These are phyloP conservation scores for Drosophila formosana DNA, from an alignment of 2,888 invertebrate genomes.

Conservation along the genomic window DNA sequence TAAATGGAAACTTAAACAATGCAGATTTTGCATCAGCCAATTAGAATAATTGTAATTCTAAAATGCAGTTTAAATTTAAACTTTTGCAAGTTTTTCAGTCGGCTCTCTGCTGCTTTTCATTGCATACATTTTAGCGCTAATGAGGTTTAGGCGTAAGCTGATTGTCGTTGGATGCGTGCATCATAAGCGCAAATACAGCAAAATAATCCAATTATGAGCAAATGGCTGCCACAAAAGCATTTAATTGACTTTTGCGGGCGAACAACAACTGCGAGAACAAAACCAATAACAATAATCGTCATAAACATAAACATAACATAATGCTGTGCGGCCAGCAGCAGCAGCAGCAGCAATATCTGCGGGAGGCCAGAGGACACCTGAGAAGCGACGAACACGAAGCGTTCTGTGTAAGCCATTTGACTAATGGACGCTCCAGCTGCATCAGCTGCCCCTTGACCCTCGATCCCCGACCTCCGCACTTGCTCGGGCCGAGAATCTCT, in stretches of 20 bases:
- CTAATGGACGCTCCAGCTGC: conserved; percentile 65
- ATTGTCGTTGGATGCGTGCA: conserved; percentile 19
- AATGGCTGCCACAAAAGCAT: conserved; percentile 57
- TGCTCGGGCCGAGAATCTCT: conserved; percentile 35
- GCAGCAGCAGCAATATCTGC: background rate
- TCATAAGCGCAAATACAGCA: conserved; percentile 11
- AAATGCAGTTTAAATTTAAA: conserved; percentile 10
- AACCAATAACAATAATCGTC: conserved; percentile 73
- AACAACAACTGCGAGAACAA: conserved; percentile 43
- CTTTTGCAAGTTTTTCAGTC: background rate
- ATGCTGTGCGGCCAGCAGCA: conserved; percentile 19
- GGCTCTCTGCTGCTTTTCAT: conserved; percentile 5
- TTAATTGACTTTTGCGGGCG: conserved; percentile 73
- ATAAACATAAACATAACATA: conserved; percentile 64
- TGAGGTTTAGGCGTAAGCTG: conserved; percentile 18
- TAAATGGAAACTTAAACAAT: background rate
- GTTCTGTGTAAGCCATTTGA: conserved; percentile 70
- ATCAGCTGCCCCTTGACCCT: conserved; percentile 17
- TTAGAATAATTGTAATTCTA: background rate
- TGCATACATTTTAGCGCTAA: conserved; percentile 35
- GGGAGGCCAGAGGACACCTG: conserved; percentile 53
- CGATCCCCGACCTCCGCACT: background rate
- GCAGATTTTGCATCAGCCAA: background rate
- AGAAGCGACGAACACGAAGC: conserved; percentile 40
- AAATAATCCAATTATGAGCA: conserved; percentile 67